Evolutionary conservation across 2,888 invertebrate species (phyloP).

Genomic region (Agriotes lineatus): DNA sequence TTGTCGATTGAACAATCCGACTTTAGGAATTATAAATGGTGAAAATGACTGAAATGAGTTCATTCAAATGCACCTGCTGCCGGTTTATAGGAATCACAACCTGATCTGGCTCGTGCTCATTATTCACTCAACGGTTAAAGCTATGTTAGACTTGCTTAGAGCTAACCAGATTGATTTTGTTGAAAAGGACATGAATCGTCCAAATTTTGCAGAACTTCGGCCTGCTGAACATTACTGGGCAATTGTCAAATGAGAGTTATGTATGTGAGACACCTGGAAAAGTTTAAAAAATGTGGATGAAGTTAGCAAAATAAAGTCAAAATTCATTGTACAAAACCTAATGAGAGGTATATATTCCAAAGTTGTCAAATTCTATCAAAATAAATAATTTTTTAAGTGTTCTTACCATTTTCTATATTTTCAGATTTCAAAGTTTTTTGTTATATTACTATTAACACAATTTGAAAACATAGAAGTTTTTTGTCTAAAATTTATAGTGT

Average conservation of each 20-base stretch:
- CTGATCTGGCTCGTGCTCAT: too few relatives aligned
- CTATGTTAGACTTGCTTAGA: neutral
- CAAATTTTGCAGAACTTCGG: neutral
- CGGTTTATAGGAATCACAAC: too few relatives aligned
- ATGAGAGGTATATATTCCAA: neutral
- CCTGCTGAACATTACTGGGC: neutral
- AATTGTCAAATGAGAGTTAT: neutral
- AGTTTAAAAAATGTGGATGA: neutral
- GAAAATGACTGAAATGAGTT: neutral
- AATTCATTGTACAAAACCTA: neutral
- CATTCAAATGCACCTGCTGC: too few relatives aligned
- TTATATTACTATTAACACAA: neutral
- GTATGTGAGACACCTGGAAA: neutral
- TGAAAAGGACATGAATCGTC: neutral
- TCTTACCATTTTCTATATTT: neutral
- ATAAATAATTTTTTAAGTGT: neutral
- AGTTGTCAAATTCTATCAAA: neutral
- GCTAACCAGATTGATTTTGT: neutral
- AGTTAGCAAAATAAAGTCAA: too few relatives aligned
- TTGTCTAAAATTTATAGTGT: too few relatives aligned
- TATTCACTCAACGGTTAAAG: too few relatives aligned
- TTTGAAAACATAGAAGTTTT: neutral
- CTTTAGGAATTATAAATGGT: slow-evolving; percentile 2
- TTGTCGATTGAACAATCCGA: neutral
- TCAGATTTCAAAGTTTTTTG: neutral